phyloP scores from a whole-genome alignment of 1,140 invertebrate genomes.

The Hyles euphorbiae region DNA sequence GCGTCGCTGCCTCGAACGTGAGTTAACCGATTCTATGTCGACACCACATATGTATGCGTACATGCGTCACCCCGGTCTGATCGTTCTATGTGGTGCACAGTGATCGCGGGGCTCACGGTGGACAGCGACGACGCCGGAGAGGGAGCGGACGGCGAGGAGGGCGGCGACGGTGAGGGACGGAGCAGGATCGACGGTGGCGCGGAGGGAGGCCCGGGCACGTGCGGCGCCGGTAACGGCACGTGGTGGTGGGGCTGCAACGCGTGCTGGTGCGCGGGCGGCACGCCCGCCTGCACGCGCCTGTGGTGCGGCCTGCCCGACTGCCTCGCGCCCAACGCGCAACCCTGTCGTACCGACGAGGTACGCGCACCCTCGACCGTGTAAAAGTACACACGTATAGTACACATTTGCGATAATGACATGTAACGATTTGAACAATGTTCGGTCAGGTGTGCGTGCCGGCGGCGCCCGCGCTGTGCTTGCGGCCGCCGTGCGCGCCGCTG shows the following conservation, averaged over 20 bases:
- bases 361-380: neutral
- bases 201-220: slow-evolving; percentile 32
- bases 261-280: slow-evolving; percentile 85
- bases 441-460: slow-evolving; percentile 85
- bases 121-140: slow-evolving; percentile 86
- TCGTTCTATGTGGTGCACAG: slow-evolving; percentile 23
- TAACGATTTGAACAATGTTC: too few species aligned
- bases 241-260: slow-evolving; percentile 87
- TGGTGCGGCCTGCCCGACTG: slow-evolving; percentile 91
- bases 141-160: slow-evolving; percentile 85
- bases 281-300: slow-evolving; percentile 87
- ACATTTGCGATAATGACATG: too few species aligned
- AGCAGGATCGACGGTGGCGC: slow-evolving; percentile 79
- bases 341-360: slow-evolving; percentile 77
- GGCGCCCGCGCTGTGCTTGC: slow-evolving; percentile 84
- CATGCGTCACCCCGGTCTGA: neutral
- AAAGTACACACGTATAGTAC: neutral
- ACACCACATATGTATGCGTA: too few species aligned
- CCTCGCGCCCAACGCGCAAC: slow-evolving; percentile 75
- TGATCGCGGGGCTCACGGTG: slow-evolving; percentile 71
- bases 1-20: slow-evolving; percentile 49
- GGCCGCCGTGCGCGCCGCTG: slow-evolving; percentile 84
- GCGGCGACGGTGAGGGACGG: slow-evolving; percentile 84
- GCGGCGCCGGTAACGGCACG: slow-evolving; percentile 72
- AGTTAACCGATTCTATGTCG: slow-evolving; percentile 18